Conservation (phyloP, 2,113 vertebrate species). For the Felis chaus region DNA sequence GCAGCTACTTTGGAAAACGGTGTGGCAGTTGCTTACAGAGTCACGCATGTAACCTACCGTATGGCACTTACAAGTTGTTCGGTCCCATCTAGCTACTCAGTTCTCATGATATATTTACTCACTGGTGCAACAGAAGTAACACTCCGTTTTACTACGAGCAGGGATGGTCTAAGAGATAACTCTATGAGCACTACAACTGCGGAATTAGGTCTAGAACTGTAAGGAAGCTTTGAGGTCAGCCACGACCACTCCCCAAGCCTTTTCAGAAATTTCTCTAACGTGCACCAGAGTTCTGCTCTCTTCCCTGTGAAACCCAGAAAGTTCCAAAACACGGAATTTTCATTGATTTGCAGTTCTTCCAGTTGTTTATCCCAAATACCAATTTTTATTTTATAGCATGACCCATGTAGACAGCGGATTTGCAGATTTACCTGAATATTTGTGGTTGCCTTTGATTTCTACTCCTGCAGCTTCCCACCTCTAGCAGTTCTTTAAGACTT, state of each 20-base stretch:
- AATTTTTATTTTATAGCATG: conserved; percentile 28
- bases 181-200: not conserved
- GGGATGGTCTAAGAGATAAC: not conserved
- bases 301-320: not conserved
- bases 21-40: not conserved
- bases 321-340: conserved; percentile 31
- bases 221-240: conserved; percentile 8
- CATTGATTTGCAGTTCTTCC: conserved; percentile 6
- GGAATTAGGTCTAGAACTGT: not conserved
- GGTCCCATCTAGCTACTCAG: not conserved
- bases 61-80: not conserved
- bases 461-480: not conserved
- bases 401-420: not conserved
- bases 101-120: conserved; percentile 22
- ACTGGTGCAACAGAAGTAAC: not conserved
- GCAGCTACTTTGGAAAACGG: not conserved
- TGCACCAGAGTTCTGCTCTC: not conserved
- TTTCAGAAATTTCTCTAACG: not conserved
- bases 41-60: not conserved
- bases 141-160: not conserved
- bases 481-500: not conserved
- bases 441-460: not conserved
- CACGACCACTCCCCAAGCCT: not conserved
- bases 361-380: not conserved
- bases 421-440: not conserved